Evolutionary conservation across 2,113 vertebrate species (phyloP), one percentile per base, ranked within the genome.

Genomic region (Xenopus laevis): DNA sequence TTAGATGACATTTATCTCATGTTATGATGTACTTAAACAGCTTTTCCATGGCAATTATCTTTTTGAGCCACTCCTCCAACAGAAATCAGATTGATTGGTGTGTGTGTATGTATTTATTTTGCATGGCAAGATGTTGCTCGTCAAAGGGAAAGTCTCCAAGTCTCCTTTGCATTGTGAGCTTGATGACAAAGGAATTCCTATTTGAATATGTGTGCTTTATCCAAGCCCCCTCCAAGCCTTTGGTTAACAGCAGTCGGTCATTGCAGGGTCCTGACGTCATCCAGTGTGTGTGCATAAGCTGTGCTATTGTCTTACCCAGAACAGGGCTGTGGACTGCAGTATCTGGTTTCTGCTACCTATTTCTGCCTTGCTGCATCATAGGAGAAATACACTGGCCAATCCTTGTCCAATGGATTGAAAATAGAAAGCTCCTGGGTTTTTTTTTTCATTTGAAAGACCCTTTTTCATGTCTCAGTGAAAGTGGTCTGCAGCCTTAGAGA

Each of bases 221-320:
- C 83, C 81, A 50, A 85, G 82, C 86, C 85, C 86, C 83, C 78
- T 74, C 53, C 57, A 80, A 90, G 89, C 84, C 86, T 79, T 81
- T 83, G 87, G 84, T 84, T 84, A 86, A 86, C 88, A 84, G 85
- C 89, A 83, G 84, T 85, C 82, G 17, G 88, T 87, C 86, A 86
- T 86, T 91, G 89, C 90, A 83, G 91, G 85, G 82, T 86, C 86
- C 85, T 94, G 93, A 96, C 93, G 93, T 96, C 94, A 95, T 86
- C 83, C 85, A 79, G 86, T 86, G 89, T 91, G 89, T 91, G 89
- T 93, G 92, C 92, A 86, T 89, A 83, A 89, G 87, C 89, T 81
- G 86, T 81, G 92, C 94, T 93, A 94, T 96, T 97, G 95, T 97
- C 90, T 96, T 86, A 88, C 83, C 79, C 87, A 84, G 86, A 83